Percentiles rank a stretch among this genome's conserved stretches.
Evolutionary conservation across 2,113 vertebrate species (phyloP).

Genomic region (Haplochromis vanheusdeni): DNA sequence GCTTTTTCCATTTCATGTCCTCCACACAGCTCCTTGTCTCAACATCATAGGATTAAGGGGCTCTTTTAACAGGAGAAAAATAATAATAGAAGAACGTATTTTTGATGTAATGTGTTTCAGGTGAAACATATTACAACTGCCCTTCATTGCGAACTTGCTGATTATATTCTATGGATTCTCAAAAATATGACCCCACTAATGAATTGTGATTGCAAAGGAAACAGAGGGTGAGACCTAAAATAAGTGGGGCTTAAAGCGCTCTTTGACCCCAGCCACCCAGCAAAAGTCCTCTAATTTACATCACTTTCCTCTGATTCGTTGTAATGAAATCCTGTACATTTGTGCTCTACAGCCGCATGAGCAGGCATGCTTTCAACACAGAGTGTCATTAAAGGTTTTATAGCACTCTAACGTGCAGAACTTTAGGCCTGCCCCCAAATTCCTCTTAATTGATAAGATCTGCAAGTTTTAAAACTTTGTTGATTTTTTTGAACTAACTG

Average conservation of each 20-base stretch:
- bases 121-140: background rate
- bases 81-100: background rate
- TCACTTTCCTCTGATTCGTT: background rate
- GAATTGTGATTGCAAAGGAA: background rate
- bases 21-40: background rate
- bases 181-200: background rate
- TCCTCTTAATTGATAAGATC: background rate
- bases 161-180: background rate
- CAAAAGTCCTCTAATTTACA: background rate
- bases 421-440: background rate
- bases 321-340: background rate
- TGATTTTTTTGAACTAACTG: background rate
- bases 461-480: background rate
- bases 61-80: background rate
- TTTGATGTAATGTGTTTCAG: background rate
- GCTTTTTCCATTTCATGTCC: slow-evolving; percentile 16
- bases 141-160: background rate
- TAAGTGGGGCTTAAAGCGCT: background rate
- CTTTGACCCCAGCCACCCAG: background rate
- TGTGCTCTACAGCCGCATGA: background rate
- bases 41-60: background rate
- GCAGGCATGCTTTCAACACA: background rate
- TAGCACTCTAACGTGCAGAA: background rate
- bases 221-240: background rate
- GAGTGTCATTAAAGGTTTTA: background rate